A percentile compares a stretch with the other conserved stretches of the same genome.
These are phyloP conservation scores for Zeus faber DNA, from an alignment of 2,113 vertebrate genomes.

Conservation along the genomic window DNA sequence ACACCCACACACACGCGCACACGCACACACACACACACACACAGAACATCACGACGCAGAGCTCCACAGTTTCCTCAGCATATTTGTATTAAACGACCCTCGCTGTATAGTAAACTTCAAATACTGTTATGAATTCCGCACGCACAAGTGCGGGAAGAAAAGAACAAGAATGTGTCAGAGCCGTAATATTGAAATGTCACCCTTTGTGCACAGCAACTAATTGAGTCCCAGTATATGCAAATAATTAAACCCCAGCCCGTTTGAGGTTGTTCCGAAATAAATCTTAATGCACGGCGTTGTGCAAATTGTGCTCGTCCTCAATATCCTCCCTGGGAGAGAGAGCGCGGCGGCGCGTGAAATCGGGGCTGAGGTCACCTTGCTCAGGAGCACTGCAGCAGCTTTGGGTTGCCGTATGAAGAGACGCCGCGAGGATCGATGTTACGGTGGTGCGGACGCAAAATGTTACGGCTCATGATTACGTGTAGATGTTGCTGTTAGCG, in stretches of 20 bases:
- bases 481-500: too few species aligned
- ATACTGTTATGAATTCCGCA: not conserved
- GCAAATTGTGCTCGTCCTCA: not conserved
- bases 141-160: not conserved
- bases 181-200: constrained; percentile 1
- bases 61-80: not conserved
- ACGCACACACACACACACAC: not conserved
- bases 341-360: too few species aligned
- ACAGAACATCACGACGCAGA: not conserved
- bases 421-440: too few species aligned
- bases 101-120: not conserved
- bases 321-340: too few species aligned
- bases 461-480: too few species aligned
- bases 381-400: too few species aligned
- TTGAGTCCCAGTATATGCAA: not conserved
- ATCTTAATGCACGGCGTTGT: not conserved
- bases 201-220: not conserved
- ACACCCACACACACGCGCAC: not conserved
- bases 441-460: too few species aligned
- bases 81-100: not conserved
- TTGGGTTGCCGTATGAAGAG: too few species aligned
- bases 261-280: not conserved
- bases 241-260: too few species aligned
- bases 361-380: too few species aligned
- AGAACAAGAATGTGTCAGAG: not conserved